These are phyloP conservation scores for Ophion slaviceki DNA, from an alignment of 2,888 invertebrate species.

Conservation along the genomic window DNA sequence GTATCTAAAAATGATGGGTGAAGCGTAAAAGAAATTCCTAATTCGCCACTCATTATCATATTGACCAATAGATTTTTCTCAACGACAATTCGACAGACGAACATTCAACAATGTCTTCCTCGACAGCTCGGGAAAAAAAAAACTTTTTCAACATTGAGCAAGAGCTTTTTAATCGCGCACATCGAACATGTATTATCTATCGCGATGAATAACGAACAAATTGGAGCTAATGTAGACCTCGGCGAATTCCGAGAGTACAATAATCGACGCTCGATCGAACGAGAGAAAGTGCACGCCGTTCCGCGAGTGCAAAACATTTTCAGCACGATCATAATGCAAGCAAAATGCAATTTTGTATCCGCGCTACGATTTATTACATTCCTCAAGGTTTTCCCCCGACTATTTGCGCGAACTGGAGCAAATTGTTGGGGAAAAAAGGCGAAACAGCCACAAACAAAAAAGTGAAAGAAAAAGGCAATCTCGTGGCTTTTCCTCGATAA, in stretches of 20 bases:
- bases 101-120: too few species aligned
- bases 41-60: too few species aligned
- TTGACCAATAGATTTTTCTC: too few species aligned
- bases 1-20: too few species aligned
- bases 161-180: too few species aligned
- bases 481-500: conserved; percentile 39
- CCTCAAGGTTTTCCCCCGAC: conserved; percentile 9
- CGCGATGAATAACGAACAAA: background rate
- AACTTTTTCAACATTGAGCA: too few species aligned
- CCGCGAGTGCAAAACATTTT: background rate
- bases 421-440: conserved; percentile 21
- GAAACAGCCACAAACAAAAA: background rate
- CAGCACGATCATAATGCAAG: conserved; percentile 13
- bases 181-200: too few species aligned
- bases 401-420: conserved; percentile 38
- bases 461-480: conserved; percentile 27
- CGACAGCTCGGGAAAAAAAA: too few species aligned
- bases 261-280: background rate
- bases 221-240: background rate
- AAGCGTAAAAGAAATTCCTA: too few species aligned
- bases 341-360: conserved; percentile 19
- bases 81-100: too few species aligned
- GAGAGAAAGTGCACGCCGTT: conserved; percentile 18
- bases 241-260: background rate
- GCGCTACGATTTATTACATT: conserved; percentile 25